A percentile compares a stretch with the other conserved stretches of the same genome.
phyloP scores from a whole-genome alignment of 2,113 vertebrate species.

The Pelecanus crispus region DNA sequence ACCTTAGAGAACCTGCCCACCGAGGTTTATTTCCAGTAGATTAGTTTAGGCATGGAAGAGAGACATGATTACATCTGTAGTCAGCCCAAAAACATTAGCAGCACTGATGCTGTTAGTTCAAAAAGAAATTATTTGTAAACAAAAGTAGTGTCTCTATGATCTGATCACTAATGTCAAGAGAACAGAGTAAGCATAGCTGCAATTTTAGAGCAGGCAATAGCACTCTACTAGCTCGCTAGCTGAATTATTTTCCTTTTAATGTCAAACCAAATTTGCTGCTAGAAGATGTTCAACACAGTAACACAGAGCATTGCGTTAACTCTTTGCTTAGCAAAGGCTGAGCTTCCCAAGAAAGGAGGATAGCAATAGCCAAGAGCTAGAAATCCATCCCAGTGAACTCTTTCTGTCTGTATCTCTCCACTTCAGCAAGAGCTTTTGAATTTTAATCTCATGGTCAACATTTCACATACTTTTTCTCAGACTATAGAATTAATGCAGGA shows the following conservation, averaged over 20 bases:
- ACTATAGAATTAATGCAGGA: background rate
- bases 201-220: background rate
- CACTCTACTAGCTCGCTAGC: background rate
- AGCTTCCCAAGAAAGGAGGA: background rate
- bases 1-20: background rate
- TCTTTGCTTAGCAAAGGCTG: background rate
- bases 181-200: background rate
- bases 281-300: background rate
- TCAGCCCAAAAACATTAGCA: background rate
- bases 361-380: background rate
- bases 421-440: background rate
- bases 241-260: constrained; percentile 16
- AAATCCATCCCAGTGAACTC: background rate
- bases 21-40: background rate
- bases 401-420: background rate
- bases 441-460: background rate
- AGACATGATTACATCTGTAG: background rate
- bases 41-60: background rate
- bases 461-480: background rate
- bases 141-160: background rate
- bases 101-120: background rate
- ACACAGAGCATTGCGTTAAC: background rate
- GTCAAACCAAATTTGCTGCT: background rate
- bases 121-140: constrained; percentile 5
- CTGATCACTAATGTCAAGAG: background rate